Conservation (phyloP, 2,797 vertebrate genomes). For the Pipistrellus pipistrellus region DNA sequence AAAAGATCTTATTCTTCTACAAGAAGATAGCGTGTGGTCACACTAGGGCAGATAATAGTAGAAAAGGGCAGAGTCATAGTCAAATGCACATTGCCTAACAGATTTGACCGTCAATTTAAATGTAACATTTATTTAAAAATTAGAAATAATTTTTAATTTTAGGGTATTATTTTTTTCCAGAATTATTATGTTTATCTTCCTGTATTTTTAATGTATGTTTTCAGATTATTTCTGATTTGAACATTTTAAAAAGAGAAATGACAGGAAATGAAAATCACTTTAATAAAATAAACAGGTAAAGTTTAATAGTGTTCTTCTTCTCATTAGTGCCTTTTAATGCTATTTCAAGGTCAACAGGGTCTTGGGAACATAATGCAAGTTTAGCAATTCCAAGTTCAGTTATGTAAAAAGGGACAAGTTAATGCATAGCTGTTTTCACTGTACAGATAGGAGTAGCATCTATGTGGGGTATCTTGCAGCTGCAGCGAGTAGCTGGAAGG, state of each 20-base stretch:
- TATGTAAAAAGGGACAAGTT: constrained; percentile 76
- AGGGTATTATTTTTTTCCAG: not conserved
- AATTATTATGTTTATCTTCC: not conserved
- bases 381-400: not conserved
- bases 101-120: not conserved
- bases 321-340: not conserved
- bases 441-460: constrained; percentile 60
- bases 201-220: not conserved
- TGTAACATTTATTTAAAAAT: not conserved
- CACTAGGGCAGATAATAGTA: rapidly evolving
- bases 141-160: constrained; percentile 2
- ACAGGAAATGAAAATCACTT: not conserved
- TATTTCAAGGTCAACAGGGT: not conserved
- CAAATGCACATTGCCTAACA: not conserved
- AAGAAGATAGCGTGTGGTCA: not conserved
- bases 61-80: not conserved
- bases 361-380: not conserved
- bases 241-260: not conserved
- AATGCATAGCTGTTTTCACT: constrained; percentile 57
- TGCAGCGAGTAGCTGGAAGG: constrained; percentile 71
- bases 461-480: constrained; percentile 67
- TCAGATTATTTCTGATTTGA: not conserved
- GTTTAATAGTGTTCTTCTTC: not conserved
- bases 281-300: not conserved
- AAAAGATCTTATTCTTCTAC: not conserved